Conservation (phyloP, 1,140 invertebrate genomes). For the Danaus melanippus region DNA sequence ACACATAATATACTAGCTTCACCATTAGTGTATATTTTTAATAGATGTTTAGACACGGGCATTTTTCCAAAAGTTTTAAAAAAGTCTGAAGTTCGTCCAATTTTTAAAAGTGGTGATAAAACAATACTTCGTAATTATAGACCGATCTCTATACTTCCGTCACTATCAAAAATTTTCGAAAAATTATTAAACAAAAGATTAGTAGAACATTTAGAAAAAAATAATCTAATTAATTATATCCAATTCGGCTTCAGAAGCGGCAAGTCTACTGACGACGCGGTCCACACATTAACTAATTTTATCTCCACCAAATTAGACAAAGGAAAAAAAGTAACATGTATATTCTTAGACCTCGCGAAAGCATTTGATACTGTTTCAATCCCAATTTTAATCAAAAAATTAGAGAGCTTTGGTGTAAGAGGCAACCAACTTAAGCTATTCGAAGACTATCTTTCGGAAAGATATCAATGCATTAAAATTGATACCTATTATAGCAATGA, state of each 20-base stretch:
- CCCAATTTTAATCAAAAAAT: constrained; percentile 4
- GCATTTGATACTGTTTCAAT: constrained; percentile 10
- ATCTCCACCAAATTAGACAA: constrained; percentile 2
- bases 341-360: constrained; percentile 8
- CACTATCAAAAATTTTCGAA: constrained; percentile 9
- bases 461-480: neutral
- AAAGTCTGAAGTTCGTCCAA: too few relatives aligned
- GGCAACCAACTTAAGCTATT: constrained; percentile 1
- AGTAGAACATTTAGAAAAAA: constrained; percentile 8
- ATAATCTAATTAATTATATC: neutral
- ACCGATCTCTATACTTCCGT: too few relatives aligned
- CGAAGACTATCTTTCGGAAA: neutral
- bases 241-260: constrained; percentile 12
- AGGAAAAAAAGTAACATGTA: constrained; percentile 1
- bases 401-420: constrained; percentile 8
- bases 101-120: too few relatives aligned
- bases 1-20: too few relatives aligned
- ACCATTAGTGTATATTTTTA: too few relatives aligned
- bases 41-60: too few relatives aligned
- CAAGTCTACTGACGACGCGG: constrained; percentile 12
- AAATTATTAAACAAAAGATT: constrained; percentile 10
- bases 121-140: too few relatives aligned
- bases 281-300: constrained; percentile 1
- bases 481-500: too few relatives aligned
- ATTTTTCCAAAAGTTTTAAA: too few relatives aligned